These are phyloP conservation scores for Heliconius congener DNA, from an alignment of 1,140 invertebrate species.

Conservation along the genomic window DNA sequence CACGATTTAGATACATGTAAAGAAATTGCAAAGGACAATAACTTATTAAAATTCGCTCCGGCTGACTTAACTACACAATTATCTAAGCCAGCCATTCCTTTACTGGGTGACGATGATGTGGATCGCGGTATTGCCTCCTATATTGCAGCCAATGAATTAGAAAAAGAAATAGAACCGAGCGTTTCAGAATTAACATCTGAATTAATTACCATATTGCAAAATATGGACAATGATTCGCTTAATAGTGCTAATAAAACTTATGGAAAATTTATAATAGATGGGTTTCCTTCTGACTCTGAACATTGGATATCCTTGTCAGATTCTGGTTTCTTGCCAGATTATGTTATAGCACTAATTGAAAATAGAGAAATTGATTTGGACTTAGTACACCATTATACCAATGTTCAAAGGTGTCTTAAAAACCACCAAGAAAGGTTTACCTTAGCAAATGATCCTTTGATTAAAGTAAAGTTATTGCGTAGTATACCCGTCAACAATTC, in stretches of 20 bases:
- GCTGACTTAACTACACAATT: slow-evolving; percentile 45
- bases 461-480: slow-evolving; percentile 55
- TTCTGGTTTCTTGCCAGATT: slow-evolving; percentile 76
- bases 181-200: slow-evolving; percentile 65
- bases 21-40: slow-evolving; percentile 42
- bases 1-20: slow-evolving; percentile 56
- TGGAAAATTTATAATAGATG: slow-evolving; percentile 83
- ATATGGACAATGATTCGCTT: slow-evolving; percentile 48
- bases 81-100: slow-evolving; percentile 57
- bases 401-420: slow-evolving; percentile 55
- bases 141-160: slow-evolving; percentile 63
- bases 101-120: slow-evolving; percentile 67
- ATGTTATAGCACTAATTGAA: slow-evolving; percentile 79
- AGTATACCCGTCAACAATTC: slow-evolving; percentile 35
- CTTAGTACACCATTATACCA: slow-evolving; percentile 60
- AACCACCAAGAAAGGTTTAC: slow-evolving; percentile 58
- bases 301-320: slow-evolving; percentile 72
- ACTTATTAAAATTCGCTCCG: slow-evolving; percentile 58
- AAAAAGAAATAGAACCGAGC: slow-evolving; percentile 64
- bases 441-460: slow-evolving; percentile 55
- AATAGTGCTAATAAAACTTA: slow-evolving; percentile 50
- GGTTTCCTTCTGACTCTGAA: slow-evolving; percentile 77
- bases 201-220: slow-evolving; percentile 64
- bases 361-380: slow-evolving; percentile 72
- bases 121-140: slow-evolving; percentile 59